phyloP scores from a whole-genome alignment of 2,888 invertebrate genomes.

The Epistrophe grossulariae region DNA sequence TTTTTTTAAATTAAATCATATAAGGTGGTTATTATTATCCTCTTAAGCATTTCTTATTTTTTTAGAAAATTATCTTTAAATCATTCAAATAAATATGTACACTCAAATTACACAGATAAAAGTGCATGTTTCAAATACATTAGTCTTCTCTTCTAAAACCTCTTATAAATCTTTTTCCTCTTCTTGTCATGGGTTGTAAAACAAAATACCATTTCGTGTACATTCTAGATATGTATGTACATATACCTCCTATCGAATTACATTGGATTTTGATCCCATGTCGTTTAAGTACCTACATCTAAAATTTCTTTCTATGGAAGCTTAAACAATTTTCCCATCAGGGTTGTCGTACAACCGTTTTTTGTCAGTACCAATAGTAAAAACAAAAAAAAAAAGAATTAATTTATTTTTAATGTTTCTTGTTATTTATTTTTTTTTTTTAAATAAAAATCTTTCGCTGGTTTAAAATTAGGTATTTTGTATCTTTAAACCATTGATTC shows the following conservation, averaged over 20 bases:
- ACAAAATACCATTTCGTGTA: background rate
- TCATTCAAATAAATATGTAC: background rate
- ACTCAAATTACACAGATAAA: background rate
- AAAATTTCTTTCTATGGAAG: background rate
- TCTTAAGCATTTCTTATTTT: background rate
- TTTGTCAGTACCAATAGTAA: too few relatives aligned
- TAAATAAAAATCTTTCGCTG: too few relatives aligned
- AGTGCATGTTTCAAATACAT: constrained; percentile 26
- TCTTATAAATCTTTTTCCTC: constrained; percentile 14
- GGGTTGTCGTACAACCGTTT: background rate
- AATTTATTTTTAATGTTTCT: too few relatives aligned
- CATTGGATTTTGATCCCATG: constrained; percentile 17
- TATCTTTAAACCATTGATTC: too few relatives aligned
- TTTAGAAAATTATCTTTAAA: background rate
- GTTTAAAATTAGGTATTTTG: too few relatives aligned
- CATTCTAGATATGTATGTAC: too few relatives aligned
- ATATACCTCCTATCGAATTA: constrained; percentile 26
- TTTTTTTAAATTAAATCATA: too few relatives aligned
- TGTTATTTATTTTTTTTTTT: too few relatives aligned
- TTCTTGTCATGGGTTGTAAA: background rate
- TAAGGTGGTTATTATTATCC: background rate
- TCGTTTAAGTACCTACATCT: background rate
- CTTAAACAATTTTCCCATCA: background rate
- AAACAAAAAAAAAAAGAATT: too few relatives aligned
- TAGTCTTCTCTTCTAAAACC: background rate